These are phyloP conservation scores for Enteromius radiatus DNA, from an alignment of 2,797 vertebrate genomes.

Conservation along the genomic window DNA sequence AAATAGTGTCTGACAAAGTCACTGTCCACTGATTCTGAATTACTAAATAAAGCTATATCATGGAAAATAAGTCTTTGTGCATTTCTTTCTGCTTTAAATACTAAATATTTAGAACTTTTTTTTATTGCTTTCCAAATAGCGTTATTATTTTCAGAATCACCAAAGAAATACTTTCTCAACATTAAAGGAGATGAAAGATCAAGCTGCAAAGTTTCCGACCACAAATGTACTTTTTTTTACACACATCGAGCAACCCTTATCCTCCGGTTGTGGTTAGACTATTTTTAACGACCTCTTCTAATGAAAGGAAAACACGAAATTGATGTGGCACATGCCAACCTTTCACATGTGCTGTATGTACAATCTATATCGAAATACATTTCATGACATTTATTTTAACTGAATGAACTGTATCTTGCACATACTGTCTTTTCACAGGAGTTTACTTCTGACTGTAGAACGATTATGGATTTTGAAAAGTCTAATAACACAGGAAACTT, in stretches of 20 bases:
- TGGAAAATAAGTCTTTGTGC: neutral
- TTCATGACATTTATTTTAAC: neutral
- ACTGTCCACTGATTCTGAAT: slow-evolving; percentile 18
- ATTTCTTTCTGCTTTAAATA: neutral
- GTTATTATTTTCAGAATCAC: neutral
- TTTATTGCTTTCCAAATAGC: neutral
- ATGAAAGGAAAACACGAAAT: slow-evolving; percentile 5
- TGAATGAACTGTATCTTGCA: neutral
- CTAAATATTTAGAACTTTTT: neutral
- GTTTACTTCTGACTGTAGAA: neutral
- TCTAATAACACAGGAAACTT: slow-evolving; percentile 30
- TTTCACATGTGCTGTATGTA: neutral
- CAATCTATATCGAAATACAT: neutral
- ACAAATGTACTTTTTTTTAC: neutral
- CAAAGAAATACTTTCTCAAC: neutral
- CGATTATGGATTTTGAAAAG: neutral
- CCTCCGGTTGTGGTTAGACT: slow-evolving; percentile 50
- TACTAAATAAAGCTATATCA: slow-evolving; percentile 42
- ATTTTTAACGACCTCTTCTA: slow-evolving; percentile 64
- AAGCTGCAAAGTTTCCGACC: slow-evolving; percentile 22
- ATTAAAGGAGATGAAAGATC: neutral
- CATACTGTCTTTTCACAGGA: neutral
- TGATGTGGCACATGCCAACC: neutral
- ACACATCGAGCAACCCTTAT: slow-evolving; percentile 37
- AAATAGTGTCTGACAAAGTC: slow-evolving; percentile 27